phyloP scores from a whole-genome alignment of 2,797 vertebrate genomes.

The Mus minutoides region DNA sequence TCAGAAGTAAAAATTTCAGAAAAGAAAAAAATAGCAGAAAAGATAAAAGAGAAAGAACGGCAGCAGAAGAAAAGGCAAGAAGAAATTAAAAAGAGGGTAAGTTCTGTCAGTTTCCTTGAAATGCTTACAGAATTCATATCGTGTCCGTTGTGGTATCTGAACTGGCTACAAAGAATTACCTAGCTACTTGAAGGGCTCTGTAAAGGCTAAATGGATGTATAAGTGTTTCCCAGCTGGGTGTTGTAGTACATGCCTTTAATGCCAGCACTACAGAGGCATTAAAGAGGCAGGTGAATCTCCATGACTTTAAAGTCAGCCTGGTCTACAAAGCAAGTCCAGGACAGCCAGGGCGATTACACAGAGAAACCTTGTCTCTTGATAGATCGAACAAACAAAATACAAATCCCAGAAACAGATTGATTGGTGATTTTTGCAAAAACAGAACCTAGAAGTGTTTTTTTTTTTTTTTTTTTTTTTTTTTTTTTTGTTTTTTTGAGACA shows the following conservation, averaged over 20 bases:
- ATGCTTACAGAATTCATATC: conserved; percentile 14
- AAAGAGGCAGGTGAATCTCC: not conserved
- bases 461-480: no score
- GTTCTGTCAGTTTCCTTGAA: conserved; percentile 43
- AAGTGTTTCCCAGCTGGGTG: not conserved
- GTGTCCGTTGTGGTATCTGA: not conserved
- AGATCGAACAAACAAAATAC: not conserved
- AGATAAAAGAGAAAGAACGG: conserved; percentile 98
- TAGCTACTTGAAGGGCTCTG: not conserved
- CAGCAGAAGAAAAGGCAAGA: conserved; percentile 93
- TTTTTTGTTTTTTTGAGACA: no score
- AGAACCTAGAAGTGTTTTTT: not conserved
- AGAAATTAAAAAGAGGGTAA: conserved; percentile 90
- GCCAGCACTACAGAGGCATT: not conserved
- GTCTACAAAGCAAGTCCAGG: not conserved
- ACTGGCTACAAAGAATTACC: not conserved
- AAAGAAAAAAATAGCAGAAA: conserved; percentile 97
- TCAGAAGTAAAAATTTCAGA: conserved; percentile 94
- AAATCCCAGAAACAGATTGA: not conserved
- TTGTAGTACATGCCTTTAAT: not conserved
- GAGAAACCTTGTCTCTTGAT: not conserved
- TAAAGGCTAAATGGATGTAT: conserved; percentile 3
- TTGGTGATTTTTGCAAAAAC: conserved; percentile 45
- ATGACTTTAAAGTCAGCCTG: not conserved
- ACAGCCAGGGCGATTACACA: not conserved